These are phyloP conservation scores for Pteria penguin DNA, from an alignment of 2,888 invertebrate genomes.

Conservation along the genomic window DNA sequence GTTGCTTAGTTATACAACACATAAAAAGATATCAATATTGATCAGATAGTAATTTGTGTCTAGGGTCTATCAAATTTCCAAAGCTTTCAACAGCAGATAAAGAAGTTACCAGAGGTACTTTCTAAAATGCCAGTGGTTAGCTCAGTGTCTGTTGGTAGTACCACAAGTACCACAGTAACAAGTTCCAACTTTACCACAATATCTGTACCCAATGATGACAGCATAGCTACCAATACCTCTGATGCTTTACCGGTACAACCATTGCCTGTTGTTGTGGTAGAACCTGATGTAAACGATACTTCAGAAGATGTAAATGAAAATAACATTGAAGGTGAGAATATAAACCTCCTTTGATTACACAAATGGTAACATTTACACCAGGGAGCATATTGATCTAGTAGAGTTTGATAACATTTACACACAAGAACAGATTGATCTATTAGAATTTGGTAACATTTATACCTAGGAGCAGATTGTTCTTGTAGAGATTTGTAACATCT, in stretches of 20 bases:
- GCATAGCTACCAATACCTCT: not conserved
- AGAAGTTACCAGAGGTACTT: slow-evolving; percentile 55
- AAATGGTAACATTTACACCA: no score
- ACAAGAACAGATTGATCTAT: slow-evolving; percentile 1
- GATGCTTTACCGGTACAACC: not conserved
- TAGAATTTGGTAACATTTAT: no score
- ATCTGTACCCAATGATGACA: not conserved
- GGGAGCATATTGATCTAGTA: no score
- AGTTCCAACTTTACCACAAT: not conserved
- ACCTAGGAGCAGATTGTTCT: no score
- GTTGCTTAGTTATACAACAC: no score
- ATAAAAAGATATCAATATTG: no score
- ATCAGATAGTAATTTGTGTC: no score
- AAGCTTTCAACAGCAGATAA: slow-evolving; percentile 64
- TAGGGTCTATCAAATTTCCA: slow-evolving; percentile 71
- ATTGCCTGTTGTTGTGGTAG: no score
- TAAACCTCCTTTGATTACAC: no score
- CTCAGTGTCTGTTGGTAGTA: slow-evolving; percentile 1
- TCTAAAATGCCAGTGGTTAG: slow-evolving; percentile 15
- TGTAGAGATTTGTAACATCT: no score
- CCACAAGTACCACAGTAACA: not conserved
- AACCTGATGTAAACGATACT: not conserved
- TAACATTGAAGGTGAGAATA: not conserved
- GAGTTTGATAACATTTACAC: not conserved
- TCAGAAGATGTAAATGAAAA: not conserved